A percentile compares a stretch with the other conserved stretches of the same genome.
Conservation (phyloP, 1,140 invertebrate species). For the Gryllus bimaculatus region DNA sequence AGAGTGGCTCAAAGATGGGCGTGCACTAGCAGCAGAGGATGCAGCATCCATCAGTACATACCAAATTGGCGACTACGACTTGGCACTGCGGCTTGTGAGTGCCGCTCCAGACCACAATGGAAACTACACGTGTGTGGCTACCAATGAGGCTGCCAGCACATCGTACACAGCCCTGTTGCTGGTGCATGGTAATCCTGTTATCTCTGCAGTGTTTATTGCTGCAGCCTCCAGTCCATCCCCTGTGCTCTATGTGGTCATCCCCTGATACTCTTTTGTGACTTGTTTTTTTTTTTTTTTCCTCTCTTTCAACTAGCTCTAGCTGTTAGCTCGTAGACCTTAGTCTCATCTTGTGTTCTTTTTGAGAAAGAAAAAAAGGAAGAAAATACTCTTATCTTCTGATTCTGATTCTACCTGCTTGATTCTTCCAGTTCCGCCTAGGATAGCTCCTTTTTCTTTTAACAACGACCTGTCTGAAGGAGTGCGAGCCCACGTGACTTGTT, state of each 20-base stretch:
- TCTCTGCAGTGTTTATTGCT: not conserved
- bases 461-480: conserved; percentile 34
- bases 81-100: conserved; percentile 37
- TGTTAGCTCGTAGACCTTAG: not conserved
- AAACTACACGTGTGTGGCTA: conserved; percentile 41
- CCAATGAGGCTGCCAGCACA: conserved; percentile 36
- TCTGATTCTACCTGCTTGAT: conserved; percentile 13
- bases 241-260: not conserved
- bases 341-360: not conserved
- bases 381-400: not conserved
- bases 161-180: conserved; percentile 37
- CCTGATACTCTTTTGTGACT: not conserved
- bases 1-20: conserved; percentile 53
- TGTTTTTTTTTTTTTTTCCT: not conserved
- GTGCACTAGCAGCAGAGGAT: conserved; percentile 30
- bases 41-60: conserved; percentile 31
- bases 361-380: not conserved
- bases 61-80: conserved; percentile 39
- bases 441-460: conserved; percentile 39
- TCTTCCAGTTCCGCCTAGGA: conserved; percentile 38
- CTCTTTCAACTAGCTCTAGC: conserved; percentile 6
- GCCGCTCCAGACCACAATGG: conserved; percentile 38
- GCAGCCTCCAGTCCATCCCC: not conserved
- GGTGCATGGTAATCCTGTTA: conserved; percentile 37
- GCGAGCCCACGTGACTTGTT: conserved; percentile 38